Evolutionary conservation across 2,888 invertebrate genomes (phyloP).

Genomic region (Ferdinandea cuprea): DNA sequence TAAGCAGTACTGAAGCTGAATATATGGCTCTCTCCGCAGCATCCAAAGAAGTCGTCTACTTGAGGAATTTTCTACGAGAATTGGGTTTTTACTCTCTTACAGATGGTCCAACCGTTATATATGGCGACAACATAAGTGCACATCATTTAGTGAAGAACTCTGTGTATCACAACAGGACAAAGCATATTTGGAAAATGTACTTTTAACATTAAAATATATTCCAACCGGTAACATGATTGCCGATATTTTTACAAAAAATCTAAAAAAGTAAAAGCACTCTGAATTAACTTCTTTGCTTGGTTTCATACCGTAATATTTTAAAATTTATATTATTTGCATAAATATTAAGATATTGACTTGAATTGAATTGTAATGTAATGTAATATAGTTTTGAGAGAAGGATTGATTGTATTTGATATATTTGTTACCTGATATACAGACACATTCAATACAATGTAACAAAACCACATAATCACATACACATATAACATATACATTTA

Average conservation of each 20-base stretch:
- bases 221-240: constrained; percentile 60
- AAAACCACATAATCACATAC: constrained; percentile 1
- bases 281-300: constrained; percentile 4
- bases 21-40: constrained; percentile 42
- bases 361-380: background rate
- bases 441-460: background rate
- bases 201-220: constrained; percentile 16
- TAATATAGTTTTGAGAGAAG: constrained; percentile 9
- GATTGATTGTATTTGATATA: background rate
- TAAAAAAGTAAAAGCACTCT: constrained; percentile 9
- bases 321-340: background rate
- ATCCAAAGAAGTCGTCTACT: constrained; percentile 25
- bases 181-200: constrained; percentile 31
- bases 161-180: constrained; percentile 27
- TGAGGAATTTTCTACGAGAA: constrained; percentile 10
- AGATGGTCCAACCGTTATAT: constrained; percentile 15
- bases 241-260: constrained; percentile 31
- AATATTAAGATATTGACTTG: background rate
- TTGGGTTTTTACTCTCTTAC: constrained; percentile 9
- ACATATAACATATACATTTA: background rate
- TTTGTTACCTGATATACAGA: background rate
- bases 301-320: background rate
- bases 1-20: constrained; percentile 27
- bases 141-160: constrained; percentile 35
- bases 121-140: constrained; percentile 31